Base-by-base conservation (phyloP, 2,797 vertebrate species). In the Liparis tanakae region DNA sequence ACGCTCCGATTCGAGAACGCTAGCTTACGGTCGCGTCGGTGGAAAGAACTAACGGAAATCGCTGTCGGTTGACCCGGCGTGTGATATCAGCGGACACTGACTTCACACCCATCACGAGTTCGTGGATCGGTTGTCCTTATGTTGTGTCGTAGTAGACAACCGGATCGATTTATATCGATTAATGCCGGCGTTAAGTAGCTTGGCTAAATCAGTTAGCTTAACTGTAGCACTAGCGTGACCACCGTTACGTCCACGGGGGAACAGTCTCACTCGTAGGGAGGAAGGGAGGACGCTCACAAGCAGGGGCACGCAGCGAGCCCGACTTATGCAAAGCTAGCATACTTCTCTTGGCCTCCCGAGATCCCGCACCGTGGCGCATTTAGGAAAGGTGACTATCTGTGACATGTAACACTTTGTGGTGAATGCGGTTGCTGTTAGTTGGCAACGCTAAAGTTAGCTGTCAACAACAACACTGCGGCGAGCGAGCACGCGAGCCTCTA, bases 201-300 rank as follows among this genome's bases (percentile, higher is more conserved):
- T 44, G 5, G 70, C 74, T 67, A 79, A 36, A 18, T 67, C 64
- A 2, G 41, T 58, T 22, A 68, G 54, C 53, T 37, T 37, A 36
- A 17, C 50, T 17, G 62, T 64, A 66, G 56, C 68, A 83, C 64
- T 86, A 76, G 71, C 74, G 81, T 85, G 78, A 76, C 65, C 61
- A 59, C n/a, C n/a, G n/a, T n/a, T n/a, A n/a, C n/a, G n/a, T n/a
- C n/a, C n/a, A n/a, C n/a, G 57, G 70, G 50, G 70, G 77, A 73
- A 44, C 63, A 14, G 61, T 82, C 43, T 41, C 74, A 74, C 58
- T 70, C 61, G 75, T 66, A 91, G 91, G 92, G 87, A 83, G 51
- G 22, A 54, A 86, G 87, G 87, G 85, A 87, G 78, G 85, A 82
- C 85, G 77, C 66, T n/a, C 76, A 81, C 65, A 71, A 81, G 83